phyloP scores from a whole-genome alignment of 1,140 invertebrate species.

The Hestina assimilis region DNA sequence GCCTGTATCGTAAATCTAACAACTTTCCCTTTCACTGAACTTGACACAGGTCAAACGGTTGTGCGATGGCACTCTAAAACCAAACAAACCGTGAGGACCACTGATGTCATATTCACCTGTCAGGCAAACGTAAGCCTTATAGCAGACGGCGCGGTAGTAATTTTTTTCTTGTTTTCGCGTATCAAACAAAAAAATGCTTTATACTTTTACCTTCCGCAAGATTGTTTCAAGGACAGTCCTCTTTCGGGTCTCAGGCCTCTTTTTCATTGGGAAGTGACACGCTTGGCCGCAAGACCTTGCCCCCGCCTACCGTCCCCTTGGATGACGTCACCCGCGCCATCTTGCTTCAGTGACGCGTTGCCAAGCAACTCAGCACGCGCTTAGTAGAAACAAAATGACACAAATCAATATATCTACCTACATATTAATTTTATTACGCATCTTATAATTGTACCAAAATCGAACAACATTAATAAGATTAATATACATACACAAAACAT shows the following conservation, averaged over 20 bases:
- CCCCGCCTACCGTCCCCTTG: constrained; percentile 41
- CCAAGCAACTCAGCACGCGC: constrained; percentile 61
- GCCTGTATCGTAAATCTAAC: constrained; percentile 23
- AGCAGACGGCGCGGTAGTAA: not conserved
- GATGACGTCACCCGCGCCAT: constrained; percentile 73
- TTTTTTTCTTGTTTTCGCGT: constrained; percentile 26
- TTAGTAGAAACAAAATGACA: constrained; percentile 32
- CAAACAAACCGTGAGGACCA: constrained; percentile 35
- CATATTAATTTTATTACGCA: not conserved
- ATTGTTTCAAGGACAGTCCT: constrained; percentile 63
- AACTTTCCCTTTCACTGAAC: constrained; percentile 66
- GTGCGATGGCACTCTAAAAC: constrained; percentile 41
- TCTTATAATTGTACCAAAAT: not conserved
- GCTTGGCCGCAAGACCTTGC: constrained; percentile 64
- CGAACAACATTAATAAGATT: not conserved
- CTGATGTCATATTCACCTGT: constrained; percentile 34
- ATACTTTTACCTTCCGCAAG: constrained; percentile 56
- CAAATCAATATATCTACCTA: constrained; percentile 14
- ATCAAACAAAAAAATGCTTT: constrained; percentile 17
- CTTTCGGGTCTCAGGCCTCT: constrained; percentile 63
- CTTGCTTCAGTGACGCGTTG: constrained; percentile 68
- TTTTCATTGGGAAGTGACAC: constrained; percentile 74
- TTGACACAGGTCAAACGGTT: constrained; percentile 58
- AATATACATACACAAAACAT: no score
- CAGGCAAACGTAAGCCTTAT: constrained; percentile 33